A percentile compares a stretch with the other conserved stretches of the same genome.
phyloP scores from a whole-genome alignment of 2,113 vertebrate genomes.

The Solea solea region DNA sequence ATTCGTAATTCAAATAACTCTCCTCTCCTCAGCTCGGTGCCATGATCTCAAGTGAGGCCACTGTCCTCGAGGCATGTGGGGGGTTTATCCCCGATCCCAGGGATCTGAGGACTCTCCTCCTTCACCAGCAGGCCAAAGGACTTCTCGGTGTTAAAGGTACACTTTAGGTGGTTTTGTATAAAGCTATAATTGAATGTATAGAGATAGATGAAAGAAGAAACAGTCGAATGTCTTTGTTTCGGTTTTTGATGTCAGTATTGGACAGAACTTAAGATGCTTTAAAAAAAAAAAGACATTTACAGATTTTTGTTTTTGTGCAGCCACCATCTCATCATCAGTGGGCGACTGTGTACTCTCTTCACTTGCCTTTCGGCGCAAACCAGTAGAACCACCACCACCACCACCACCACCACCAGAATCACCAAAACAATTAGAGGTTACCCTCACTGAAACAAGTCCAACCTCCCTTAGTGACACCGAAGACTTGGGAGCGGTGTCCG shows the following conservation, averaged over 20 bases:
- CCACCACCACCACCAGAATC: slow-evolving; percentile 18
- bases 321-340: slow-evolving; percentile 72
- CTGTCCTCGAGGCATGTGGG: slow-evolving; percentile 75
- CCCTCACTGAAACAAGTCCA: slow-evolving; percentile 15
- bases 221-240: too few relatives aligned
- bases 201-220: background rate
- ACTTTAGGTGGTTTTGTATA: background rate
- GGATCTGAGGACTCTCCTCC: slow-evolving; percentile 75
- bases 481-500: slow-evolving; percentile 57
- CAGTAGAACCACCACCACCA: slow-evolving; percentile 33
- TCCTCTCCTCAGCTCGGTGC: slow-evolving; percentile 70
- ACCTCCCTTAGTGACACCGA: slow-evolving; percentile 47
- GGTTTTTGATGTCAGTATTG: too few relatives aligned
- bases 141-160: slow-evolving; percentile 70
- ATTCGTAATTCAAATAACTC: background rate
- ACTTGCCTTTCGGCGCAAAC: slow-evolving; percentile 65
- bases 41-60: slow-evolving; percentile 73
- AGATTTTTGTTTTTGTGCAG: slow-evolving; percentile 38
- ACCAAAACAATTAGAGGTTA: slow-evolving; percentile 29
- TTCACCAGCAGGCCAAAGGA: slow-evolving; percentile 73
- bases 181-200: background rate
- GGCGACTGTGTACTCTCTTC: slow-evolving; percentile 76
- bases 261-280: too few relatives aligned
- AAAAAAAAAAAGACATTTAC: background rate
- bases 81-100: slow-evolving; percentile 69